These are phyloP conservation scores for Macrobrachium rosenbergii DNA, from an alignment of 1,140 invertebrate species.

Conservation along the genomic window DNA sequence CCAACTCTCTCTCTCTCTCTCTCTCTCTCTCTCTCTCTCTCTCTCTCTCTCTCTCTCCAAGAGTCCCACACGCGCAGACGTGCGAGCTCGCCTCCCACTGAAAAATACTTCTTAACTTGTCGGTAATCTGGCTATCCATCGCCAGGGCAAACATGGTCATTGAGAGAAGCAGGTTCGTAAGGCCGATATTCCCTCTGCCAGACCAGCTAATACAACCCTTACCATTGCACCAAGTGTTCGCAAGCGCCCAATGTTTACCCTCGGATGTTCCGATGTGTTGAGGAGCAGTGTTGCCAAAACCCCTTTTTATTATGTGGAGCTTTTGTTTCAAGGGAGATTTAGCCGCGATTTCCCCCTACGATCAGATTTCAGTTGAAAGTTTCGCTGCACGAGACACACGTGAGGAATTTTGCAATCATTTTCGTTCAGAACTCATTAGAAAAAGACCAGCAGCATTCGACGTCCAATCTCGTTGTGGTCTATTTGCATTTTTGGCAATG, in stretches of 20 bases:
- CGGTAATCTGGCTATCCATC: constrained; percentile 42
- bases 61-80: neutral
- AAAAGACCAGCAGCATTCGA: too few relatives aligned
- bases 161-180: constrained; percentile 20
- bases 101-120: constrained; percentile 55
- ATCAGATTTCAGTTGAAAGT: too few relatives aligned
- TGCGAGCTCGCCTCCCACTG: neutral
- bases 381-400: neutral
- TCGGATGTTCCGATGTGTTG: constrained; percentile 46
- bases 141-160: constrained; percentile 43
- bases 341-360: too few relatives aligned
- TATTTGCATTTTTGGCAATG: constrained; percentile 23
- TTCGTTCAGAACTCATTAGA: neutral
- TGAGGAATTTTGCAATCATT: neutral
- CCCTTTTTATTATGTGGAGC: too few relatives aligned
- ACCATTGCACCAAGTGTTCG: constrained; percentile 36
- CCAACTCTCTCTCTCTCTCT: too few relatives aligned
- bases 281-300: constrained; percentile 12
- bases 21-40: too few relatives aligned
- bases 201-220: neutral
- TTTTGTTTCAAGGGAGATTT: too few relatives aligned
- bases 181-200: constrained; percentile 14
- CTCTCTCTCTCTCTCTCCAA: too few relatives aligned
- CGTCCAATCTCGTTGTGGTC: neutral
- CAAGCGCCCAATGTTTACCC: constrained; percentile 40